Percentiles rank a stretch among this genome's conserved stretches.
Conservation (phyloP, 2,888 invertebrate genomes). For the Pollenia griseotomentosa region DNA sequence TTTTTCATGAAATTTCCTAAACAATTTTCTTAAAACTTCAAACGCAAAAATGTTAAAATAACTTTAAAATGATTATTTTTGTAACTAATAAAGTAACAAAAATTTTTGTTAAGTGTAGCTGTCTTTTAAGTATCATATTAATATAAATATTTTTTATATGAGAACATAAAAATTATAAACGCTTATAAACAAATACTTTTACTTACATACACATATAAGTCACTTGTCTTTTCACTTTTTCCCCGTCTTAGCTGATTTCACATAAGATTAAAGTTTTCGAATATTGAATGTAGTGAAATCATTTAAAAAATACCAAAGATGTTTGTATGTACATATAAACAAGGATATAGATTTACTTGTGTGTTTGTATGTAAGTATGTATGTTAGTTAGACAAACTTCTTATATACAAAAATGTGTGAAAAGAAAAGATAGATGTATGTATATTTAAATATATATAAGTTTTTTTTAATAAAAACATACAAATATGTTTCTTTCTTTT, state of each 20-base stretch:
- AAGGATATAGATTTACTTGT: conserved; percentile 13
- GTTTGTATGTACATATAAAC: not conserved
- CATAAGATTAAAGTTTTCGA: conserved; percentile 62
- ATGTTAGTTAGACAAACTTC: conserved; percentile 15
- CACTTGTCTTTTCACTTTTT: conserved; percentile 48
- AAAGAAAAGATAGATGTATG: too few relatives aligned
- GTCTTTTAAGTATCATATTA: not conserved
- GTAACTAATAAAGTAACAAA: too few relatives aligned
- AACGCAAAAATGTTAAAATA: too few relatives aligned
- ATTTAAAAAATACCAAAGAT: not conserved
- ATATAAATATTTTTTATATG: conserved; percentile 17
- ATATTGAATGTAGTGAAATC: conserved; percentile 59
- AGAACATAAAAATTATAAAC: conserved; percentile 17
- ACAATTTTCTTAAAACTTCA: too few relatives aligned
- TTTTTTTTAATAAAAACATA: too few relatives aligned
- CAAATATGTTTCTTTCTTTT: conserved; percentile 2
- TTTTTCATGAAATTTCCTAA: too few relatives aligned
- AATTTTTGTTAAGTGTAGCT: conserved; percentile 3
- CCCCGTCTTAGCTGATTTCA: conserved; percentile 58
- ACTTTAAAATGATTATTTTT: too few relatives aligned
- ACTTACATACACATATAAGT: conserved; percentile 39
- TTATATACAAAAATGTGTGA: too few relatives aligned
- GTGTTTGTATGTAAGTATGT: conserved; percentile 25
- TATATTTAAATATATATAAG: too few relatives aligned
- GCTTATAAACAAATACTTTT: not conserved